Conservation (phyloP, 2,888 invertebrate species). For the Vandiemenella viatica region DNA sequence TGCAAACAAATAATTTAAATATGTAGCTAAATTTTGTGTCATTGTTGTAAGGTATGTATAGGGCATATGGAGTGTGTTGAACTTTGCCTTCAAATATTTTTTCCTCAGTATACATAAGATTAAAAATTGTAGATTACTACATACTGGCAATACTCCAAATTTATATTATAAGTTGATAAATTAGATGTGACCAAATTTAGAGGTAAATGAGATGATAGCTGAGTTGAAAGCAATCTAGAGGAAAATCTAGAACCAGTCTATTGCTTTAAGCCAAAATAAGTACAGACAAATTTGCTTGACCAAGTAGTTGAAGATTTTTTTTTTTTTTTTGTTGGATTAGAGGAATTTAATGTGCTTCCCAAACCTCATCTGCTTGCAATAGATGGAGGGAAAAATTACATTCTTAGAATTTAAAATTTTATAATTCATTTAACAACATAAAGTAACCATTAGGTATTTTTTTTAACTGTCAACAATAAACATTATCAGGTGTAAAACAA, state of each 20-base stretch:
- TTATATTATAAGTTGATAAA: no score
- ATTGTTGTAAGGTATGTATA: no score
- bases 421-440: slow-evolving; percentile 20
- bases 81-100: no score
- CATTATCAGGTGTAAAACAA: slow-evolving; percentile 22
- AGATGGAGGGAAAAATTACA: slow-evolving; percentile 16
- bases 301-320: slow-evolving; percentile 20
- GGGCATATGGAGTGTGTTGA: no score
- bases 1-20: no score
- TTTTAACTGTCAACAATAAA: slow-evolving; percentile 23
- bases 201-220: slow-evolving; percentile 9
- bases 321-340: no score
- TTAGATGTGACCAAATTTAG: slow-evolving; percentile 1
- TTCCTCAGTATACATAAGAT: no score
- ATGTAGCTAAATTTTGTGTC: no score
- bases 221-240: slow-evolving; percentile 14
- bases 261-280: slow-evolving; percentile 9
- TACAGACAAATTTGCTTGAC: slow-evolving; percentile 19
- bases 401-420: slow-evolving; percentile 8
- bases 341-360: slow-evolving; percentile 2
- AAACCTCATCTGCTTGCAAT: slow-evolving; percentile 13
- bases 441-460: slow-evolving; percentile 19
- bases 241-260: slow-evolving; percentile 12
- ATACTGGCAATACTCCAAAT: no score
- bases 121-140: no score